Evolutionary conservation across 2,113 vertebrate genomes (phyloP), one percentile per base, ranked within the genome.

Genomic region (Caranx ignobilis): DNA sequence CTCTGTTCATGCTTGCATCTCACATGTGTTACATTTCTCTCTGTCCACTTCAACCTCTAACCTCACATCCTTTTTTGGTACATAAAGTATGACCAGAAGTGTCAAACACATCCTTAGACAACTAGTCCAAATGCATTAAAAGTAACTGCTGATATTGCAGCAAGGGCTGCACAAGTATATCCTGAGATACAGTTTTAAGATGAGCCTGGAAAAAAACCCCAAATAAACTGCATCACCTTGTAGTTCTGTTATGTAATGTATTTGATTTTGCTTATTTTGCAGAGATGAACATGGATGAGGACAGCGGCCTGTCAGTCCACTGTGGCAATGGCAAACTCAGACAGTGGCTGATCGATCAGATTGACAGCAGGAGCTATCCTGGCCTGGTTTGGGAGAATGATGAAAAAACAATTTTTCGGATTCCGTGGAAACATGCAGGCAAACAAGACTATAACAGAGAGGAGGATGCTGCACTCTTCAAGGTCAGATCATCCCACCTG

Each of bases 371-470:
- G 86, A 95, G 96, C 76, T 99, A 99, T 92, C 93, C 96, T 0
- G 98, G 98, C 54, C 93, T 99, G 83, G 95, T 99, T 86, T 99
- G 98, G 98, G 98, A 99, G 91, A 99, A 97, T 11, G 96, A 97
- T 0, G 97, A 98, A 80, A 98, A 97, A 91, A 96, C 88, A 92
- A 96, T 99, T 90, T 99, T 99, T 85, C 96, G 98, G 90, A 99
- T 99, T 89, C 98, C 98, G 0, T 99, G 98, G 98, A 99, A 99
- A 87, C 98, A 99, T 3, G 98, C 98, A 0, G 98, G 98, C 76
- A 99, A 99, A 82, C 98, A 99, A 83, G 98, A 99, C 94, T 99
- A 99, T 93, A 99, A 98, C 91, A 95, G 97, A 0, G 97, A 99
- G 3, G 98, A 99, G 91, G 98, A 99, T 59, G 97, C 98, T 0